Evolutionary conservation across 1,140 invertebrate species (phyloP), one percentile per base, ranked within the genome.

Genomic region (Centruroides sculpturatus): DNA sequence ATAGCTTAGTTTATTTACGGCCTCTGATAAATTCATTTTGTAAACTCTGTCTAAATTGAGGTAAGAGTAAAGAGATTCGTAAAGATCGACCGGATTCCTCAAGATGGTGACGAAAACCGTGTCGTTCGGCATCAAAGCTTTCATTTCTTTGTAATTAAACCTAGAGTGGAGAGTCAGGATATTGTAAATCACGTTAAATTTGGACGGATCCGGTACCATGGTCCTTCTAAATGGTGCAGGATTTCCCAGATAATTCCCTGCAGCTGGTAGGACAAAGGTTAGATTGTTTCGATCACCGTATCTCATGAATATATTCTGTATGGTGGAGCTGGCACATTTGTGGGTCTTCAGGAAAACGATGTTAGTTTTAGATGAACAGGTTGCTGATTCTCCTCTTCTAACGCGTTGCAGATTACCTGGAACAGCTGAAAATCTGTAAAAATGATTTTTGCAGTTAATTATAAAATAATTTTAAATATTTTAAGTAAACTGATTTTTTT

Each of bases 251-350:
- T 76, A 76, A 62, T 76, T 76, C 9, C 62, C 60, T n/a, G 51
- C 56, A 34, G 35, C 46, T 12, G 76, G 76, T 5, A 79, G 64
- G 7, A 74, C 71, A 62, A 79, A 72, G 46, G 70, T 68, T 13
- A 77, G 62, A 34, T 72, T 66, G 41, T 72, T 65, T 11, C 61
- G 56, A 34, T 69, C 68, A 10, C 73, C 77, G 66, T 71, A 68
- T 13, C 77, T 64, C 65, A 78, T 66, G 7, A 79, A 66, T 55
- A 79, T 75, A 64, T 77, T 78, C 61, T 78, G 76, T 5, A 78
- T 64, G 1, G 77, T 76, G 11, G 72, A 73, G 56, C 76, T 77
- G 6, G 72, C 78, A 59, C 75, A 75, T 71, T 79, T 80, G 68
- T 80, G 76, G 0, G 73, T 73, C 64, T 77, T 77, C 23, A 77